These are phyloP conservation scores for Malurus leucopterus DNA, from an alignment of 2,797 vertebrate genomes.

Conservation along the genomic window DNA sequence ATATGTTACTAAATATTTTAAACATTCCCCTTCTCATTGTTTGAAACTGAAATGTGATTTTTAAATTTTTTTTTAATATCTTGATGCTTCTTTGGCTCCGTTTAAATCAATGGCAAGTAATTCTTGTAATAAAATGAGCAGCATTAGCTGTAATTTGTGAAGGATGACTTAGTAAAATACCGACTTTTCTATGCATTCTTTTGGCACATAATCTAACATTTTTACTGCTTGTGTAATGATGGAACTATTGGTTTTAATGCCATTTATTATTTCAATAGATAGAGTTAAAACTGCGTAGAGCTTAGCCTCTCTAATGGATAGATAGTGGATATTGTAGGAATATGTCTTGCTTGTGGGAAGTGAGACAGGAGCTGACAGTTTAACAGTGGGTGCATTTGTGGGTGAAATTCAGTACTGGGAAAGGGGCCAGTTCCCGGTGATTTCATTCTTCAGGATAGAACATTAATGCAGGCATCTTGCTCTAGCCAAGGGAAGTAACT, in stretches of 20 bases:
- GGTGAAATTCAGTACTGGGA: conserved; percentile 48
- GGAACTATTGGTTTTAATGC: neutral
- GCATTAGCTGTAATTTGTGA: neutral
- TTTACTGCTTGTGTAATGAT: neutral
- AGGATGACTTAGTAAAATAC: neutral
- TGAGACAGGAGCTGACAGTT: conserved; percentile 5
- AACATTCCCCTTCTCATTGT: neutral
- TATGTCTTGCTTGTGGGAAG: conserved; percentile 26
- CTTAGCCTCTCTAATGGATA: neutral
- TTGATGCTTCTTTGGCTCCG: neutral
- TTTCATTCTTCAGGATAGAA: conserved; percentile 22
- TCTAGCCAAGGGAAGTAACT: neutral
- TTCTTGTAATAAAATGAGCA: neutral
- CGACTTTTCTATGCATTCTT: neutral
- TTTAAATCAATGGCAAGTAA: neutral
- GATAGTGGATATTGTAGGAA: neutral
- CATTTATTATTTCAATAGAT: neutral
- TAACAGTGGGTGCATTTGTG: conserved; percentile 34
- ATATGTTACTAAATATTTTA: neutral
- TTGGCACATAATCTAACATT: neutral
- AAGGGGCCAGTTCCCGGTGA: conserved; percentile 42
- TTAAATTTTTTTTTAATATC: neutral
- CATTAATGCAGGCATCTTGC: neutral
- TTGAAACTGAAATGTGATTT: neutral
- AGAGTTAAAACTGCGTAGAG: neutral